A percentile compares a stretch with the other conserved stretches of the same genome.
Evolutionary conservation across 2,888 invertebrate genomes (phyloP).

Genomic region (Mythimna albipuncta): DNA sequence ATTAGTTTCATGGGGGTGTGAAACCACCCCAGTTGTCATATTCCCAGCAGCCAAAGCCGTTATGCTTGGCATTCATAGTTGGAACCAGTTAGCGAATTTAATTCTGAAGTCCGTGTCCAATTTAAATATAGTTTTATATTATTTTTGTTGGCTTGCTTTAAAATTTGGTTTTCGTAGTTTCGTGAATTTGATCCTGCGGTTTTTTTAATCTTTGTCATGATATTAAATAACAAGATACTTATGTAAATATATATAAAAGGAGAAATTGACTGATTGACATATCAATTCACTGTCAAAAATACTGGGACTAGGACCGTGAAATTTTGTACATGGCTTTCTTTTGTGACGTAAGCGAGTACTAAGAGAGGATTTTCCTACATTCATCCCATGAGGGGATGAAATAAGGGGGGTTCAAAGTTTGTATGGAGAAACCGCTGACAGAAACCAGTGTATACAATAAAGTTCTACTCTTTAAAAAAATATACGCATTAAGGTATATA

Average conservation of each 20-base stretch:
- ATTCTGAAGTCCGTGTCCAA: slow-evolving; percentile 54
- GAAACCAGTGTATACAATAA: too few species aligned
- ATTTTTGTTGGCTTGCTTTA: slow-evolving; percentile 18
- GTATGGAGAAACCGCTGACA: too few species aligned
- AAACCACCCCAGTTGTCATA: slow-evolving; percentile 51
- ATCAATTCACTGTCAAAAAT: too few species aligned
- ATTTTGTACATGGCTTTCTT: too few species aligned
- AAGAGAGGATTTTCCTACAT: too few species aligned
- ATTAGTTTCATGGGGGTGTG: slow-evolving; percentile 66
- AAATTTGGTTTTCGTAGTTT: slow-evolving; percentile 8
- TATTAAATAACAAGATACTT: not conserved
- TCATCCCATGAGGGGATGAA: too few species aligned
- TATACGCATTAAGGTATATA: too few species aligned
- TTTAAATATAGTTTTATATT: slow-evolving; percentile 48
- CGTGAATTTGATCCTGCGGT: not conserved
- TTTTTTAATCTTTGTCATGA: not conserved
- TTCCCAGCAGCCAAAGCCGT: slow-evolving; percentile 42
- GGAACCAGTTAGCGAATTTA: slow-evolving; percentile 50
- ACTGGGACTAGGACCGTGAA: too few species aligned
- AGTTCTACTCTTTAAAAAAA: too few species aligned
- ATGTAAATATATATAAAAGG: not conserved
- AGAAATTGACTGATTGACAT: too few species aligned
- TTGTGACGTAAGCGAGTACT: too few species aligned
- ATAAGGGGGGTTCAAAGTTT: too few species aligned
- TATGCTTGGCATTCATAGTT: slow-evolving; percentile 52